Percentiles rank a stretch among this genome's conserved stretches.
These are phyloP conservation scores for Steinernema carpocapsae DNA, from an alignment of 2,888 invertebrate genomes.

Conservation along the genomic window DNA sequence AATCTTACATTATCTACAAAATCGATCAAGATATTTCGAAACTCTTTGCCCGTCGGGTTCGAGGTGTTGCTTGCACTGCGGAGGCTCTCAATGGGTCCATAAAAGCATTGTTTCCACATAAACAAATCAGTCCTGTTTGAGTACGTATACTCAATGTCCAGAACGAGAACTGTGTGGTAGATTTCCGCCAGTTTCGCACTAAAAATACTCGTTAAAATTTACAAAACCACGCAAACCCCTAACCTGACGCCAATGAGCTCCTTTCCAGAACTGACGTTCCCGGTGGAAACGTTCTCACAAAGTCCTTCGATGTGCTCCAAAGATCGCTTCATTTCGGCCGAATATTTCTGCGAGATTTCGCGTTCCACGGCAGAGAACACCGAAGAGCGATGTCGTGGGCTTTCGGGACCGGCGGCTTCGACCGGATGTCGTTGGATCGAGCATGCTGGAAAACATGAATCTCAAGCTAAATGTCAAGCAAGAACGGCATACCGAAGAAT, in stretches of 20 bases:
- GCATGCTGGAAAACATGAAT: background rate
- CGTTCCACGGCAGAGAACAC: background rate
- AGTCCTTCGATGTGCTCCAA: conserved; percentile 16
- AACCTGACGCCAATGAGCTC: conserved; percentile 4
- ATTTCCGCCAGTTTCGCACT: conserved; percentile 35
- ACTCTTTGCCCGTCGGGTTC: conserved; percentile 12
- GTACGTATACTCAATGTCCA: conserved; percentile 35
- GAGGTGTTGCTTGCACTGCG: conserved; percentile 35
- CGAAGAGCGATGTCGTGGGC: background rate
- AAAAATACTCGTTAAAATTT: background rate
- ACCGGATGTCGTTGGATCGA: background rate
- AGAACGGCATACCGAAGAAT: background rate
- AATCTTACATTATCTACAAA: conserved; percentile 33
- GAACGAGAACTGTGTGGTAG: conserved; percentile 32
- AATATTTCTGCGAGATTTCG: conserved; percentile 16
- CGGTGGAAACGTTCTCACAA: conserved; percentile 19
- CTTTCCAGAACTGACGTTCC: conserved; percentile 5
- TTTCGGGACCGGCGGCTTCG: conserved; percentile 3
- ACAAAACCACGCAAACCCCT: background rate
- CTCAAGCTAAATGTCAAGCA: background rate
- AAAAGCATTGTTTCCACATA: conserved; percentile 45
- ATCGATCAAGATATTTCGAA: conserved; percentile 11
- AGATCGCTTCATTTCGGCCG: conserved; percentile 6
- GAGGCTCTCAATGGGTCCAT: conserved; percentile 41
- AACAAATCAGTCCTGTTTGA: conserved; percentile 36